Percentiles rank a stretch among this genome's conserved stretches.
phyloP scores from a whole-genome alignment of 2,888 invertebrate species.

The Drosophila nigricruria region DNA sequence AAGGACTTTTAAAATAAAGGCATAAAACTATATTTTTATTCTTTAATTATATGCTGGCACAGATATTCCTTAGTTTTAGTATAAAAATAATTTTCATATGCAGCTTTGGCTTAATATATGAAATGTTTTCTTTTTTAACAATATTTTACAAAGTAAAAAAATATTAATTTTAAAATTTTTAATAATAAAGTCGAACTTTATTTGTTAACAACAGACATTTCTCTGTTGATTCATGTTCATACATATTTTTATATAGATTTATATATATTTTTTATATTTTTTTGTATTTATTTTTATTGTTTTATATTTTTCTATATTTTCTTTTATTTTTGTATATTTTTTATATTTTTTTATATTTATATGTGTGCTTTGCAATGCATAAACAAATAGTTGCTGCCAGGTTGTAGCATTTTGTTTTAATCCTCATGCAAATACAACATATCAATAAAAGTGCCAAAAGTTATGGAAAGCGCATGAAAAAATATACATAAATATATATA shows the following conservation, averaged over 20 bases:
- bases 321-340: not conserved
- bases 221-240: not conserved
- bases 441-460: conserved; percentile 28
- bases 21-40: not conserved
- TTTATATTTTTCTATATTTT: not conserved
- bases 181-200: not conserved
- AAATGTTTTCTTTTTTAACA: too few relatives aligned
- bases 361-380: conserved; percentile 3
- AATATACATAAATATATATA: conserved; percentile 6
- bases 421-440: conserved; percentile 12
- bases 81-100: not conserved
- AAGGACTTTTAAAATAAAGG: not conserved
- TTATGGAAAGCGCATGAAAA: conserved; percentile 14
- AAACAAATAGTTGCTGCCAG: conserved; percentile 26
- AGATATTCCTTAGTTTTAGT: not conserved
- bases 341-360: not conserved
- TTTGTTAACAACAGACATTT: not conserved
- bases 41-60: not conserved
- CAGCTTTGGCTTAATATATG: not conserved
- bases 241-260: not conserved
- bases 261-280: not conserved
- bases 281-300: not conserved
- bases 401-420: conserved; percentile 15
- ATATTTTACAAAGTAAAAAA: too few relatives aligned
- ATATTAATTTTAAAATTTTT: not conserved